Conservation (phyloP, 1,140 invertebrate genomes). For the Trypoxylus dichotomus region DNA sequence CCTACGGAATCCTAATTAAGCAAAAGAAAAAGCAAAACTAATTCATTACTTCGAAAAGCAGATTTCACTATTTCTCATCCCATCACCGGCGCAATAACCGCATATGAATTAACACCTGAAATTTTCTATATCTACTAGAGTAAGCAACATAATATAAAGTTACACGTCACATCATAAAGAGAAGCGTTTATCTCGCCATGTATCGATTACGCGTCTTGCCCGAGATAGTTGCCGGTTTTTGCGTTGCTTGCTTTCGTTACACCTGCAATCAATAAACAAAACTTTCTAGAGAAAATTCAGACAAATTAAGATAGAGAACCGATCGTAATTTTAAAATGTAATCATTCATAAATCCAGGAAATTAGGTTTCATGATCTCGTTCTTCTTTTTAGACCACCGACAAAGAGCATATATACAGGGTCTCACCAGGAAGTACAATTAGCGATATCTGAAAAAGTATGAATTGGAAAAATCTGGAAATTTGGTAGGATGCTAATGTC, state of each 20-base stretch:
- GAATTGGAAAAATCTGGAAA: no score
- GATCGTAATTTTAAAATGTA: neutral
- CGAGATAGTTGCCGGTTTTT: constrained; percentile 1
- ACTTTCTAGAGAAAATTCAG: constrained; percentile 23
- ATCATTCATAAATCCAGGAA: constrained; percentile 11
- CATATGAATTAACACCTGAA: neutral
- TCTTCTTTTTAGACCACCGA: neutral
- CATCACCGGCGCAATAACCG: neutral
- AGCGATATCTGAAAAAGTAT: no score
- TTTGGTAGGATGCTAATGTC: no score
- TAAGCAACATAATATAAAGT: neutral
- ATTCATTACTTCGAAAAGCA: neutral
- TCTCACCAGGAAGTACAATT: no score
- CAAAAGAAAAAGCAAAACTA: neutral
- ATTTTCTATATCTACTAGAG: neutral
- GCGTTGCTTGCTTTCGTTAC: constrained; percentile 14
- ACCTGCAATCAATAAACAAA: constrained; percentile 28
- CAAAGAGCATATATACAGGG: neutral
- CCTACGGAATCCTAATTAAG: neutral
- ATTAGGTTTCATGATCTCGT: neutral
- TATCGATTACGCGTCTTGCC: constrained; percentile 5
- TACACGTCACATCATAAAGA: neutral
- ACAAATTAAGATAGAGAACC: constrained; percentile 22
- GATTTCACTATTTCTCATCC: neutral
- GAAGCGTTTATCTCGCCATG: neutral